These are phyloP conservation scores for Mamestra brassicae DNA, from an alignment of 2,888 invertebrate species.

Conservation along the genomic window DNA sequence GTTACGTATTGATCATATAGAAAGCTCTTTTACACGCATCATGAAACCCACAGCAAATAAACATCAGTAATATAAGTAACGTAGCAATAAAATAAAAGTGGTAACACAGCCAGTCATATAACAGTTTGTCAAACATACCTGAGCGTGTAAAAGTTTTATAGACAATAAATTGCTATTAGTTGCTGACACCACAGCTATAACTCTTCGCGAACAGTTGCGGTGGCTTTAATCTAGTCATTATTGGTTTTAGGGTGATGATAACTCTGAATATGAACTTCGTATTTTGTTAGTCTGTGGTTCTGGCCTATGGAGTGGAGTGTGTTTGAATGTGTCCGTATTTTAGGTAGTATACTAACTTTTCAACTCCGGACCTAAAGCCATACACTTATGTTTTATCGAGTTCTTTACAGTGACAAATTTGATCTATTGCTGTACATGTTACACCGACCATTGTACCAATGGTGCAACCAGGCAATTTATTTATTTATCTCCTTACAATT, in stretches of 20 bases:
- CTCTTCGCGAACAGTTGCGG: constrained; percentile 76
- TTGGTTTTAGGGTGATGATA: constrained; percentile 71
- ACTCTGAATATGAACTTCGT: constrained; percentile 48
- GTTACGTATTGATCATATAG: constrained; percentile 27
- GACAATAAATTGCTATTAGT: constrained; percentile 81
- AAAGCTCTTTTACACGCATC: constrained; percentile 37
- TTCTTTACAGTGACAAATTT: too few species aligned
- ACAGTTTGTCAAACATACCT: constrained; percentile 66
- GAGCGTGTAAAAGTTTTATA: constrained; percentile 76
- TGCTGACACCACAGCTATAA: constrained; percentile 73
- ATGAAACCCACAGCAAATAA: constrained; percentile 37
- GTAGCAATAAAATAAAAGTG: constrained; percentile 51
- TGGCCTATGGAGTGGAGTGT: background rate
- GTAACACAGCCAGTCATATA: constrained; percentile 48
- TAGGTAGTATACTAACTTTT: too few species aligned
- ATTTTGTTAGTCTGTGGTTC: constrained; percentile 21
- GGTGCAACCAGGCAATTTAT: too few species aligned
- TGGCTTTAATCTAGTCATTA: constrained; percentile 78
- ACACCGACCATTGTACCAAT: too few species aligned
- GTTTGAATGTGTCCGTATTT: background rate
- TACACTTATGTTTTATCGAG: too few species aligned
- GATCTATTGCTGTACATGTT: too few species aligned
- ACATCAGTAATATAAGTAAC: constrained; percentile 51
- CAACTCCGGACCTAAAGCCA: too few species aligned
- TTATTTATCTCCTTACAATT: too few species aligned